Percentiles rank a stretch among this genome's conserved stretches.
phyloP scores from a whole-genome alignment of 2,113 vertebrate genomes.

The Octodon degus region DNA sequence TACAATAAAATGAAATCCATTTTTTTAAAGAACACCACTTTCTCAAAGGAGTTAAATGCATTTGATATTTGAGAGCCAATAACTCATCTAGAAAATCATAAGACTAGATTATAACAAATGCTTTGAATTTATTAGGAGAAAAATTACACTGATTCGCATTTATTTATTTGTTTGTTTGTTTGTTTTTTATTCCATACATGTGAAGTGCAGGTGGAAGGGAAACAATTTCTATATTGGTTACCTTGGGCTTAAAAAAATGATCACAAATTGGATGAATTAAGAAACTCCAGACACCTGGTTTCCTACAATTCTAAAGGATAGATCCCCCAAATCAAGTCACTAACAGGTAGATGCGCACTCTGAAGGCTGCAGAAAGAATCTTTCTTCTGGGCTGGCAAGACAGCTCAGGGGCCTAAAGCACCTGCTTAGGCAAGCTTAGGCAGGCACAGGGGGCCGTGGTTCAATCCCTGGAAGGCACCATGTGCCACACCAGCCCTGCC shows the following conservation, averaged over 20 bases:
- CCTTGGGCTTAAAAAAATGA: background rate
- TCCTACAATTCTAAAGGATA: background rate
- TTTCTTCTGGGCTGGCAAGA: too few relatives aligned
- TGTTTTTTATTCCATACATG: background rate
- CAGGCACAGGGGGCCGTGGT: too few relatives aligned
- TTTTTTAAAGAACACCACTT: background rate
- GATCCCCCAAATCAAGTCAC: background rate
- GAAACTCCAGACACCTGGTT: background rate
- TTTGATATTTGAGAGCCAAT: background rate
- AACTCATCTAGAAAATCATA: background rate
- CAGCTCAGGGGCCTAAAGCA: too few relatives aligned
- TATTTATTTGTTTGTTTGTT: background rate
- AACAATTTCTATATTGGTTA: background rate
- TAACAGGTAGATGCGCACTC: accelerated
- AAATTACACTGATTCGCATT: background rate
- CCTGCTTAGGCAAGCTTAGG: too few relatives aligned
- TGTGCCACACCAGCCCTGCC: too few relatives aligned
- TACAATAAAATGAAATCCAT: conserved; percentile 43
- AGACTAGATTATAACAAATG: background rate
- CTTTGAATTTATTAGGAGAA: background rate
- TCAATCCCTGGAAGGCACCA: too few relatives aligned
- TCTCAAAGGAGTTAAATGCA: background rate
- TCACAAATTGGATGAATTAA: background rate
- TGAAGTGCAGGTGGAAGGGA: background rate
- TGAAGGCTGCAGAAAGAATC: background rate